Evolutionary conservation across 2,113 vertebrate genomes (phyloP).

Genomic region (Orycteropus afer): DNA sequence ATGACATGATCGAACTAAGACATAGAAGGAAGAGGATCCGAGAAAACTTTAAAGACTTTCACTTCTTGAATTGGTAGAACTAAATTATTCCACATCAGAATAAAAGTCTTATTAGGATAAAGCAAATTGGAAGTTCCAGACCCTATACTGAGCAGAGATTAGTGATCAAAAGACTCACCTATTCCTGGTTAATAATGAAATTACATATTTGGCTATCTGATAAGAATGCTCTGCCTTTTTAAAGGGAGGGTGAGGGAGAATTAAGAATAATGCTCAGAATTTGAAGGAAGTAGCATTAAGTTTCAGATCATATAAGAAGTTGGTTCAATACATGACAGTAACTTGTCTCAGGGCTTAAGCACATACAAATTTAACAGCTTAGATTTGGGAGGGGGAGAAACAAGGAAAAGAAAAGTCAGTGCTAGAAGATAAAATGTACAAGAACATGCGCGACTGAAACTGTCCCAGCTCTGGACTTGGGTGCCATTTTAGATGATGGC

Average conservation of each 20-base stretch:
- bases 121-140: neutral
- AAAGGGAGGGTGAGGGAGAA: neutral
- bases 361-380: neutral
- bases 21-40: neutral
- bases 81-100: neutral
- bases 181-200: neutral
- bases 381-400: constrained; percentile 2
- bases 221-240: constrained; percentile 10
- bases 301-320: neutral
- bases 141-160: neutral
- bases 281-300: constrained; percentile 5
- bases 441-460: constrained; percentile 52
- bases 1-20: neutral
- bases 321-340: neutral
- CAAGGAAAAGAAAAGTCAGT: neutral
- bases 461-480: neutral
- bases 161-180: neutral
- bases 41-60: neutral
- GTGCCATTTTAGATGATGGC: neutral
- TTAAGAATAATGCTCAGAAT: constrained; percentile 1
- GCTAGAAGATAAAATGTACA: neutral
- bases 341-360: neutral
- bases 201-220: neutral
- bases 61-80: neutral
- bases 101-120: neutral